These are phyloP conservation scores for Theretra japonica DNA, from an alignment of 2,888 invertebrate genomes.

Conservation along the genomic window DNA sequence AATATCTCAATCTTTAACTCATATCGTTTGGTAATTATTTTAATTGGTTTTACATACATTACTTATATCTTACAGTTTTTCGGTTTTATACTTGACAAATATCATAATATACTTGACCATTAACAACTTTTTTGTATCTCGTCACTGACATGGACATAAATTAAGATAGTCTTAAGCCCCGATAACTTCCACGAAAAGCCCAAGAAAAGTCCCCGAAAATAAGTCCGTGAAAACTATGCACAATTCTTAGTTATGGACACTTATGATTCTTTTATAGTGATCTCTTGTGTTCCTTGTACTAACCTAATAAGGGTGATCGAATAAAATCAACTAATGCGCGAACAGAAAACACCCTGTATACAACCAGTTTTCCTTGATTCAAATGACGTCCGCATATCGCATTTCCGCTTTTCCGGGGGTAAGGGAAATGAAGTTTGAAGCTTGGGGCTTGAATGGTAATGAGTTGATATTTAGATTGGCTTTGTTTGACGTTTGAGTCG, in stretches of 20 bases:
- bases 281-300: conserved; percentile 22
- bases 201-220: conserved; percentile 18
- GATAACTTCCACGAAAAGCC: conserved; percentile 4
- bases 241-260: conserved; percentile 28
- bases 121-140: too few species aligned
- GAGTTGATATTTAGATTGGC: conserved; percentile 1
- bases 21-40: too few species aligned
- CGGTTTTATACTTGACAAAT: too few species aligned
- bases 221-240: conserved; percentile 15
- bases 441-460: conserved; percentile 1
- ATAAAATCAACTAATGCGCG: conserved; percentile 30
- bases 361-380: conserved; percentile 22
- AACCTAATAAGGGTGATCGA: conserved; percentile 22
- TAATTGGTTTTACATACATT: too few species aligned
- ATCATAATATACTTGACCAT: too few species aligned
- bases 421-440: conserved; percentile 4
- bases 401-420: not conserved
- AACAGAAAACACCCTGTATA: conserved; percentile 5
- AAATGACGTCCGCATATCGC: conserved; percentile 22
- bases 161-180: conserved; percentile 11
- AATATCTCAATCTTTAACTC: too few species aligned
- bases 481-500: not conserved
- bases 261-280: conserved; percentile 22
- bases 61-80: too few species aligned
- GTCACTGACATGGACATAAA: not conserved